A percentile compares a stretch with the other conserved stretches of the same genome.
Conservation (phyloP, 2,888 invertebrate species). For the Ormyrus nitidulus region DNA sequence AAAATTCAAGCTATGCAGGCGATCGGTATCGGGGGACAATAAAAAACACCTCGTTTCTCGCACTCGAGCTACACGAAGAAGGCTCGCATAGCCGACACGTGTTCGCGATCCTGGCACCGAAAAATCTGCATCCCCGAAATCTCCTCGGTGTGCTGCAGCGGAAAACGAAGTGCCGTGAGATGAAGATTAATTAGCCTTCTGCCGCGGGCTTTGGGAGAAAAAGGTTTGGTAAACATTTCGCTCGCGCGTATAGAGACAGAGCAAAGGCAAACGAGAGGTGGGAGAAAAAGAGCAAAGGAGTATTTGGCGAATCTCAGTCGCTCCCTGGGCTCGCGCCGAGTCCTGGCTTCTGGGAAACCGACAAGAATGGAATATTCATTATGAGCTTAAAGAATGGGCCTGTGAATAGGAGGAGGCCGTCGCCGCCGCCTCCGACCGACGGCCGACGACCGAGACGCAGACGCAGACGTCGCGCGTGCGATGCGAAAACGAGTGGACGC, state of each 20-base stretch:
- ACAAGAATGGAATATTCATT: slow-evolving; percentile 59
- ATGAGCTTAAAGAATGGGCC: slow-evolving; percentile 56
- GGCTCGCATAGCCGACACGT: neutral
- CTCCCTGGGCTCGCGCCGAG: neutral
- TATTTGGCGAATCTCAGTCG: slow-evolving; percentile 27
- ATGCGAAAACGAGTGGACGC: slow-evolving; percentile 55
- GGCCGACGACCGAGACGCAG: no score
- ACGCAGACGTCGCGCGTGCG: slow-evolving; percentile 44
- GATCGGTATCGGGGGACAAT: slow-evolving; percentile 36
- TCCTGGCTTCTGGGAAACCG: slow-evolving; percentile 41
- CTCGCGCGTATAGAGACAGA: neutral
- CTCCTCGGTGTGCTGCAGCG: neutral
- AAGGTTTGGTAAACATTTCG: slow-evolving; percentile 14
- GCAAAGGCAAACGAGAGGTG: neutral
- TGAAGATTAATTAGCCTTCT: slow-evolving; percentile 47
- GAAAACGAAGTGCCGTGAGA: slow-evolving; percentile 46
- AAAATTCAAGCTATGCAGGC: slow-evolving; percentile 11
- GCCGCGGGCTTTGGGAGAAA: slow-evolving; percentile 14
- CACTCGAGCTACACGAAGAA: neutral
- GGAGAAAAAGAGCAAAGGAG: neutral
- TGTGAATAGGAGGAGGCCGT: neutral
- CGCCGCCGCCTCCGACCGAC: slow-evolving; percentile 15
- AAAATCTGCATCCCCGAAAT: slow-evolving; percentile 7
- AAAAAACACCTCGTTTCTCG: slow-evolving; percentile 8
- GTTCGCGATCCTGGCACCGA: neutral